Evolutionary conservation across 2,888 invertebrate genomes (phyloP).

Genomic region (Noctuana brunneofusca): DNA sequence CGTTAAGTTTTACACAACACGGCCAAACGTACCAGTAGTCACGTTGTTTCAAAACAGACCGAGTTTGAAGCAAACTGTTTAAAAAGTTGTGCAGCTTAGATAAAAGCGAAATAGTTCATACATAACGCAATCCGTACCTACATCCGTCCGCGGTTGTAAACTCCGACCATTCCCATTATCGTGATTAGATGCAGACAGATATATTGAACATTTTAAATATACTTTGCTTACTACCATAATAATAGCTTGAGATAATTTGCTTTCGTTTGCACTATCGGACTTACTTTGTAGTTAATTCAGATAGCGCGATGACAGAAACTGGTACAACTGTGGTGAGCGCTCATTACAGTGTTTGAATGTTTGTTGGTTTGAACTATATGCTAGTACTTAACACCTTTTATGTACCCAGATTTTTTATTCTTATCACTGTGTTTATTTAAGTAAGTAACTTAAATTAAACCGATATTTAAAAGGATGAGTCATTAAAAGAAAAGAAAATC

Average conservation of each 20-base stretch:
- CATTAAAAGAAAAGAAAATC: no score
- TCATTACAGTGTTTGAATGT: no score
- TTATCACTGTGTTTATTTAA: no score
- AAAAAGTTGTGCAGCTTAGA: not conserved
- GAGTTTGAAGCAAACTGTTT: not conserved
- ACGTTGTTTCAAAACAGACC: not conserved
- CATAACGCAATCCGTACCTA: not conserved
- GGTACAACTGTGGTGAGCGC: no score
- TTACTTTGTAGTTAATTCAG: no score
- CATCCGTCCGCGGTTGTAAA: conserved; percentile 8
- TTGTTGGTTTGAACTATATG: no score
- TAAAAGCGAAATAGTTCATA: conserved; percentile 1
- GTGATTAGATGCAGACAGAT: conserved; percentile 60
- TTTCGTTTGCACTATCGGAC: no score
- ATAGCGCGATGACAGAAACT: no score
- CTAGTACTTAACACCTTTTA: no score
- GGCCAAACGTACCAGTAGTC: not conserved
- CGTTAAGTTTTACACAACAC: not conserved
- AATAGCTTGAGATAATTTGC: not conserved
- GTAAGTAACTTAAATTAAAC: no score
- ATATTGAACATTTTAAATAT: not conserved
- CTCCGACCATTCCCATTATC: conserved; percentile 57
- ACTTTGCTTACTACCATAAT: not conserved
- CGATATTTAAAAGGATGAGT: no score
- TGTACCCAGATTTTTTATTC: no score